These are phyloP conservation scores for Drosophila birchii DNA, from an alignment of 2,888 invertebrate species.

Conservation along the genomic window DNA sequence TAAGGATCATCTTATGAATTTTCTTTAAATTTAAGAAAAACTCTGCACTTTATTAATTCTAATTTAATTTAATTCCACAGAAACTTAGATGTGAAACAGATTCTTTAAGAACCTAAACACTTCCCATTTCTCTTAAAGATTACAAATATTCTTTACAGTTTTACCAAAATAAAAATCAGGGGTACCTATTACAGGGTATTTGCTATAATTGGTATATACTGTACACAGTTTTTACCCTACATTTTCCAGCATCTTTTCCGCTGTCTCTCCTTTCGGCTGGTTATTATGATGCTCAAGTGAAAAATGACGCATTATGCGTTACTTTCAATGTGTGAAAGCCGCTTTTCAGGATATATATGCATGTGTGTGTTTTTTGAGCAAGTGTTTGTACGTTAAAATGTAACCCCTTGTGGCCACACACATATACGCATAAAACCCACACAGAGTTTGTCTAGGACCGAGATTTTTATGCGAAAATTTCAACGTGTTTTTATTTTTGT, in stretches of 20 bases:
- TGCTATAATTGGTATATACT: background rate
- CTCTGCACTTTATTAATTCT: background rate
- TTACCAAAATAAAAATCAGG: background rate
- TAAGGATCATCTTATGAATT: background rate
- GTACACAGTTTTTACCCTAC: background rate
- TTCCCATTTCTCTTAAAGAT: background rate
- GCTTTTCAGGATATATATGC: constrained; percentile 13
- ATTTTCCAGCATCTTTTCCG: constrained; percentile 21
- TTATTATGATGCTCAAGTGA: constrained; percentile 68
- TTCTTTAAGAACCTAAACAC: background rate
- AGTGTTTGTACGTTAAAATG: constrained; percentile 51
- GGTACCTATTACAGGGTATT: background rate
- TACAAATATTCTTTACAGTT: background rate
- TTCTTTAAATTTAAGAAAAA: background rate
- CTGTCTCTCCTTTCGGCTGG: constrained; percentile 37
- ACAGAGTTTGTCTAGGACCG: constrained; percentile 54
- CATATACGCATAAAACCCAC: constrained; percentile 16
- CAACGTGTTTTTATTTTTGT: constrained; percentile 36
- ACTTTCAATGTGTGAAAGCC: constrained; percentile 41
- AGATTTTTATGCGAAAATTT: constrained; percentile 62
- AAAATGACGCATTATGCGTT: constrained; percentile 69
- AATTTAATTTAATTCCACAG: background rate
- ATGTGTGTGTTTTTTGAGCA: constrained; percentile 2
- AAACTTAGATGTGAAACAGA: background rate
- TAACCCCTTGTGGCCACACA: constrained; percentile 51